Evolutionary conservation across 2,888 invertebrate genomes (phyloP), one percentile per base, ranked within the genome.

Genomic region (Eupithecia pulchellata): DNA sequence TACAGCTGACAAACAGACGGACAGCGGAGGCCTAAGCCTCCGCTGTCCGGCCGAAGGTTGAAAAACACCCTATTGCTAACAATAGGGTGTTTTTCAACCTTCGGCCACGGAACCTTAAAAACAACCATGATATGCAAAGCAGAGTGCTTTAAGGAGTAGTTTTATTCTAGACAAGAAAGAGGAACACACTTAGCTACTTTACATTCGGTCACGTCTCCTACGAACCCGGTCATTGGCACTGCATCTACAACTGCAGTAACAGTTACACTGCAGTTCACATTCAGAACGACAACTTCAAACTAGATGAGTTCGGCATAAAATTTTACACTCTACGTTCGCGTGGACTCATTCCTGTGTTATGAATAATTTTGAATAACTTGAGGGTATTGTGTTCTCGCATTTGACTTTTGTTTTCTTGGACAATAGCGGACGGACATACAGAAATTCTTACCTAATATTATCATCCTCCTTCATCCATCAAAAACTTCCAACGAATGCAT

Each of bases 171-270:
- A 6, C 55, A 66, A 66, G 62, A 67, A 69, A 63, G 67, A 61
- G 67, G 32, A 61, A 62, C 65, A 73, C 62, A 67, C 64, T 60
- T 69, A 61, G 39, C 60, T 83, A 81, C 80, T 83, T 81, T 80
- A 78, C 82, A 82, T 83, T 77, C 75, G 78, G 78, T 79, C 79
- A 77, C 73, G 75, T 77, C 76, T 77, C 76, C 77, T 71, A 78
- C 76, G 77, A 75, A 75, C 73, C 79, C 79, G 85, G 85, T 86
- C 85, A 80, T 83, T 85, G 82, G 81, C 85, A 81, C 72, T 72
- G 75, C 75, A 75, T 72, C 73, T 75, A 74, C 70, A 74, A 72
- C 73, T 75, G 75, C 70, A 71, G 66, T 64, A 36, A 61, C 36
- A 66, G 39, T 66, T 57, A 63, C 39, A 57, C 27, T 64, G 70